Evolutionary conservation across 2,113 vertebrate genomes (phyloP).

Genomic region (Cyprinodon tularosa): DNA sequence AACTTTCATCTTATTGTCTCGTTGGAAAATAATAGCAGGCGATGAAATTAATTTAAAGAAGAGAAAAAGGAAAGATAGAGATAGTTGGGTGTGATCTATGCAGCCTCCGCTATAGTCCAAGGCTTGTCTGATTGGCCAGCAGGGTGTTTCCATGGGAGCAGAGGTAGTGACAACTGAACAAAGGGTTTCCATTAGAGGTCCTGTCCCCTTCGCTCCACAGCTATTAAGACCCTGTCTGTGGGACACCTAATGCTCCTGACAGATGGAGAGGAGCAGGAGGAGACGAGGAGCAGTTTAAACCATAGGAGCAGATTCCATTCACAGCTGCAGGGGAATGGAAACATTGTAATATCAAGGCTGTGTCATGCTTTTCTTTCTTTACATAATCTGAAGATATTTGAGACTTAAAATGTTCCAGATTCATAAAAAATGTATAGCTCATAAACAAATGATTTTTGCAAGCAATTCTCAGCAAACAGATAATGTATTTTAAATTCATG

Average conservation of each 20-base stretch:
- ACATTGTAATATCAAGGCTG: neutral
- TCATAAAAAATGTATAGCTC: neutral
- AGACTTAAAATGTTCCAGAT: neutral
- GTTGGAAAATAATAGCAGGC: neutral
- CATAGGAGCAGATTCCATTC: constrained; percentile 15
- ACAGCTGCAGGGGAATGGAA: constrained; percentile 7
- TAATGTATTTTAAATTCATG: neutral
- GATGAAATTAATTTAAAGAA: neutral
- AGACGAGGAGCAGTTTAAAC: constrained; percentile 39
- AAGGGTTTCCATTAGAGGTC: constrained; percentile 73
- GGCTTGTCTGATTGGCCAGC: constrained; percentile 61
- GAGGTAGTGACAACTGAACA: constrained; percentile 75
- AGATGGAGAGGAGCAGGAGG: constrained; percentile 48
- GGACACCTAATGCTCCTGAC: constrained; percentile 57
- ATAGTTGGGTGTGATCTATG: constrained; percentile 37
- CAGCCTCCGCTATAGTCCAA: constrained; percentile 32
- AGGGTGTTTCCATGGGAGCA: constrained; percentile 66
- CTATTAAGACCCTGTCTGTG: constrained; percentile 65
- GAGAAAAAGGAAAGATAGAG: constrained; percentile 1
- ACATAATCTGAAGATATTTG: neutral
- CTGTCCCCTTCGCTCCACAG: constrained; percentile 52
- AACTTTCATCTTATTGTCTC: neutral
- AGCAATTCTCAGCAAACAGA: neutral
- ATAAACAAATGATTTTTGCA: neutral
- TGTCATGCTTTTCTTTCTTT: neutral